A percentile compares a stretch with the other conserved stretches of the same genome.
Evolutionary conservation across 2,113 vertebrate species (phyloP).

Genomic region (Podarcis muralis): DNA sequence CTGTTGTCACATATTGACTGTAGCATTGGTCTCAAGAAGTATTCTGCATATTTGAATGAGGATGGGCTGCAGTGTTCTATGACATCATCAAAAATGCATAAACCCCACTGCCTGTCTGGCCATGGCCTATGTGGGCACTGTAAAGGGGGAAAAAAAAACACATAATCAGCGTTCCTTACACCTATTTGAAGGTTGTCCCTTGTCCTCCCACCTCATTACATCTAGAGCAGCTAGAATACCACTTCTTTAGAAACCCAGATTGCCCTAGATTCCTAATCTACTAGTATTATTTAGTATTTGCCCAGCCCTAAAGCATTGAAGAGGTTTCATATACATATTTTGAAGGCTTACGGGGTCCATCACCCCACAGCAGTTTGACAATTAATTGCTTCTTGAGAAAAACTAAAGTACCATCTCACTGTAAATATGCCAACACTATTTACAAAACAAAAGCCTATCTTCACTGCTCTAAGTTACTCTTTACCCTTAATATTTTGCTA

Average conservation of each 20-base stretch:
- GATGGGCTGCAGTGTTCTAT: constrained; percentile 97
- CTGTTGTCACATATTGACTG: constrained; percentile 91
- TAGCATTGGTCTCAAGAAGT: constrained; percentile 92
- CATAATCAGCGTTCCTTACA: not conserved
- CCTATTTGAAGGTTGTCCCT: not conserved
- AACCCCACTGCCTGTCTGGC: constrained; percentile 97
- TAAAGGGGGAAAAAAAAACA: not conserved
- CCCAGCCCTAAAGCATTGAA: not conserved
- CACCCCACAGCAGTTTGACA: not conserved
- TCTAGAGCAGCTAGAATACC: not conserved
- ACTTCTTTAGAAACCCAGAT: not conserved
- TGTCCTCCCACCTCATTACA: not conserved
- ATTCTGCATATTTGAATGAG: constrained; percentile 94
- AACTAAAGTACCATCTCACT: not conserved
- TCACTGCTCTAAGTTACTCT: not conserved
- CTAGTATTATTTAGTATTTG: not conserved
- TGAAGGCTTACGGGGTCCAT: not conserved
- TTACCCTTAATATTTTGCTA: not conserved
- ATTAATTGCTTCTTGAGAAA: not conserved
- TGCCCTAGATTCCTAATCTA: not conserved
- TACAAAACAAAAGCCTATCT: not conserved
- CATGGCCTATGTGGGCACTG: constrained; percentile 94
- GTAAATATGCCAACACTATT: not conserved
- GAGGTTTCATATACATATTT: not conserved
- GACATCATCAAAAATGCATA: constrained; percentile 97